phyloP scores from a whole-genome alignment of 2,113 vertebrate species.

The Microtus pennsylvanicus region DNA sequence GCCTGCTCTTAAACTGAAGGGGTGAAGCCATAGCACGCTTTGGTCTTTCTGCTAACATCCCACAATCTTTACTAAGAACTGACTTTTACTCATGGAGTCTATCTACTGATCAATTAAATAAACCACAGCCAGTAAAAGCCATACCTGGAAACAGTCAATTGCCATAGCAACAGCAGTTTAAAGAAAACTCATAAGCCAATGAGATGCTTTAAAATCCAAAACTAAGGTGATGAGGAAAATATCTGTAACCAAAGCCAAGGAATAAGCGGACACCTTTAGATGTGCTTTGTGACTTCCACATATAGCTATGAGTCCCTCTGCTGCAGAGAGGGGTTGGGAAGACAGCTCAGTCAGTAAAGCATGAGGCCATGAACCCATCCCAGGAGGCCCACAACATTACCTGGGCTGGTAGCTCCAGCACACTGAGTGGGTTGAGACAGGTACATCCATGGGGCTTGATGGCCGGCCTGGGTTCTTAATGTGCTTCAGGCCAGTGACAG shows the following conservation, averaged over 20 bases:
- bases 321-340: background rate
- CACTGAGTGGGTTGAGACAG: background rate
- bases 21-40: background rate
- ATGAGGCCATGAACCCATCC: background rate
- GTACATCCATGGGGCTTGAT: background rate
- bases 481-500: background rate
- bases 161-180: background rate
- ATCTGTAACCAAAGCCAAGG: background rate
- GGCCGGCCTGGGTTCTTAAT: background rate
- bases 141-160: slow-evolving; percentile 18
- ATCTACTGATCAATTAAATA: slow-evolving; percentile 2
- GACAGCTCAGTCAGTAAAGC: background rate
- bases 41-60: background rate
- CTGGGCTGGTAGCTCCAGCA: background rate
- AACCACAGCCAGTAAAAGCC: background rate
- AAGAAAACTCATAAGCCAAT: slow-evolving; percentile 24
- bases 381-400: background rate
- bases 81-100: slow-evolving; percentile 8
- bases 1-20: background rate
- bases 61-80: background rate
- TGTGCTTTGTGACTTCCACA: background rate
- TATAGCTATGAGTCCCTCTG: background rate
- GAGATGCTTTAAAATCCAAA: background rate
- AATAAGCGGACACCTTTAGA: background rate
- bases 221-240: background rate